Evolutionary conservation across 2,113 vertebrate genomes (phyloP), one percentile per base, ranked within the genome.

Genomic region (Amblyopsis rosae): DNA sequence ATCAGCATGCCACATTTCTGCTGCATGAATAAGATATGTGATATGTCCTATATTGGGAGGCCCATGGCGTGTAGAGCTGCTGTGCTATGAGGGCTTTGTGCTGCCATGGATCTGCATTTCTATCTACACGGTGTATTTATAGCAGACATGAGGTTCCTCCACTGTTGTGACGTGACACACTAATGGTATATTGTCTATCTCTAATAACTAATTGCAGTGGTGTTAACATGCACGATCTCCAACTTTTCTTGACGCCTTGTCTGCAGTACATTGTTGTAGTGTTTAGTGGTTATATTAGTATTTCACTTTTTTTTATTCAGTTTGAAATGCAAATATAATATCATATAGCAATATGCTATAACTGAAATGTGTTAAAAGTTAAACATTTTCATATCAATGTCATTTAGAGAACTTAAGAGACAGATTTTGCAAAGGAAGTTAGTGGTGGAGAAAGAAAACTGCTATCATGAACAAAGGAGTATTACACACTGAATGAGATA

Each of bases 1-100:
- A 82, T 71, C 80, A 78, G 73, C 75, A 79, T 61, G 51, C 65
- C 53, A 50, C 60, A 46, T 69, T 65, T 67, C 64, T 64, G 9
- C 67, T 76, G 73, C 76, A 70, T 88, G 77, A 86, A 84, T 86
- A 79, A 79, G 46, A 62, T 19, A 86, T 81, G 53, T 19, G 48
- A 73, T 41, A 70, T 76, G 47, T 9, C 15, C 75, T 80, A 75
- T 74, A 70, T 72, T 53, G 15, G 57, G 65, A 67, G 51, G 17
- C 56, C 59, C 19, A n/a, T 47, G 45, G 33, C 60, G 60, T 35
- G 35, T 55, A 55, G 55, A 62, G 17, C 6, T 41, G 53, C 33
- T 70, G 55, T 60, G 59, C 62, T 33, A 62, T 47, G 54, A 61
- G 32, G 56, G 19, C 47, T 60, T 56, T 66, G 53, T 47, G 65